phyloP scores from a whole-genome alignment of 2,113 vertebrate species.

The Platysternon megacephalum region DNA sequence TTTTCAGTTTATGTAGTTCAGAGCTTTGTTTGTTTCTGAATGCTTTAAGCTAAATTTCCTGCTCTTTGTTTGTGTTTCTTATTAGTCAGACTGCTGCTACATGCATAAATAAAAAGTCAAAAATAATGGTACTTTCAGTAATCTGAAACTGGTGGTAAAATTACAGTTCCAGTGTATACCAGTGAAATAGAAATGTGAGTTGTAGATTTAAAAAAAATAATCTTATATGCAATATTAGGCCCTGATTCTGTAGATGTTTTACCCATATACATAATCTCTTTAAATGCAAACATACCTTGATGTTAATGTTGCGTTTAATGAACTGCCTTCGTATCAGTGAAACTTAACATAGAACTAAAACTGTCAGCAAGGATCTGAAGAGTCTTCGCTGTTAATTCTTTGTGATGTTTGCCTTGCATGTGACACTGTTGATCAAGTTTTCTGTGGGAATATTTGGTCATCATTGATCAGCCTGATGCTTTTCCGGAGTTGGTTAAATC shows the following conservation, averaged over 20 bases:
- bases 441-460: not conserved
- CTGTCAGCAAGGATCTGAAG: not conserved
- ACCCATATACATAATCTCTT: not conserved
- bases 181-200: not conserved
- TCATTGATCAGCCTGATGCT: not conserved
- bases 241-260: fast-evolving
- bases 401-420: not conserved
- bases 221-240: not conserved
- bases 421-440: not conserved
- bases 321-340: not conserved
- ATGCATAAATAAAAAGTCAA: not conserved
- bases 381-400: not conserved
- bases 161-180: not conserved
- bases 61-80: not conserved
- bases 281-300: not conserved
- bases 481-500: not conserved
- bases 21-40: not conserved
- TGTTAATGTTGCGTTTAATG: not conserved
- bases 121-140: not conserved
- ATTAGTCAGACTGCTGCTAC: not conserved
- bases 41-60: not conserved
- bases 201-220: not conserved
- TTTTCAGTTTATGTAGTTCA: not conserved
- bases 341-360: not conserved
- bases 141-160: not conserved